Evolutionary conservation across 2,113 vertebrate genomes (phyloP).

Genomic region (Sphyrna mokarran): DNA sequence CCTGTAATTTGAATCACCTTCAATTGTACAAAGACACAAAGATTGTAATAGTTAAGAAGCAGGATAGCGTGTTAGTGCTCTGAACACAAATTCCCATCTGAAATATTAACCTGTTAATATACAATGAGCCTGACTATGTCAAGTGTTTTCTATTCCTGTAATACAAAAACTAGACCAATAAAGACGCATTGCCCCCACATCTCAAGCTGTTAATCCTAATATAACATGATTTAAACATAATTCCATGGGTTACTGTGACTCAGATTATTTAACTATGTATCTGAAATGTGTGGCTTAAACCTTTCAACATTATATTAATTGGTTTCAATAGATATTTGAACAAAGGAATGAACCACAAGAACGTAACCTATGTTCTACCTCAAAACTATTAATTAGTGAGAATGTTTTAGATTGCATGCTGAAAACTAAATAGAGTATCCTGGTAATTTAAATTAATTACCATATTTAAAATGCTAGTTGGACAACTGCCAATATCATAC

Average conservation of each 20-base stretch:
- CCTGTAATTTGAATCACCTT: not conserved
- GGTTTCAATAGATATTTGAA: not conserved
- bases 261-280: not conserved
- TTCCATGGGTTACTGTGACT: not conserved
- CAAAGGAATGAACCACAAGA: not conserved
- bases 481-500: not conserved
- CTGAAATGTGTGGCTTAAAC: not conserved
- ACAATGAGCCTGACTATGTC: not conserved
- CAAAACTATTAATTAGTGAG: slow-evolving; percentile 4
- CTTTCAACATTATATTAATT: slow-evolving; percentile 11
- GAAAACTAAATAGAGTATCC: not conserved
- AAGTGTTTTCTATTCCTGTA: not conserved
- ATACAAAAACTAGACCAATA: not conserved
- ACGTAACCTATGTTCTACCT: not conserved
- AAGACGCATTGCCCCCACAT: not conserved
- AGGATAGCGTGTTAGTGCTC: not conserved
- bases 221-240: not conserved
- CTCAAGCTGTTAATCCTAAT: not conserved
- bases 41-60: not conserved
- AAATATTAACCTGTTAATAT: not conserved
- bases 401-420: not conserved
- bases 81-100: not conserved
- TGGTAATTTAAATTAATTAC: slow-evolving; percentile 11
- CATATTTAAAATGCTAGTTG: not conserved
- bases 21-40: not conserved